Evolutionary conservation across 1,140 invertebrate species (phyloP).

Genomic region (Anagrus nilaparvatae): DNA sequence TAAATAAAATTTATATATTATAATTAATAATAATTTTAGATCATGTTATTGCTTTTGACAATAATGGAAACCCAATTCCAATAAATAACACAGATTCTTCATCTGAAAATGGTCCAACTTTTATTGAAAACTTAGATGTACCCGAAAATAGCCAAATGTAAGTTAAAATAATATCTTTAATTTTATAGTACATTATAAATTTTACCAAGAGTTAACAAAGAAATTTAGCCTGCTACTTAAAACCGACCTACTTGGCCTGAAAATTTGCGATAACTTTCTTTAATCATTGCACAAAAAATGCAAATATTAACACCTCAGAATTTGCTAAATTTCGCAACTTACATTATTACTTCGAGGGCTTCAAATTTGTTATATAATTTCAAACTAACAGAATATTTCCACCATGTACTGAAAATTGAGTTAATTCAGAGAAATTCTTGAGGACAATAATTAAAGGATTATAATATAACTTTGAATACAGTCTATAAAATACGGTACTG

Average conservation of each 20-base stretch:
- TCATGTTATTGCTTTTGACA: constrained; percentile 1
- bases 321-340: background rate
- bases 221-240: too few species aligned
- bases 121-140: constrained; percentile 5
- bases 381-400: too few species aligned
- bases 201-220: too few species aligned
- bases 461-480: too few species aligned
- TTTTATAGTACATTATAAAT: background rate
- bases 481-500: too few species aligned
- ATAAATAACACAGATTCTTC: background rate
- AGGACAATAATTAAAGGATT: too few species aligned
- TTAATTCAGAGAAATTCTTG: too few species aligned
- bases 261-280: background rate
- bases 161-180: background rate
- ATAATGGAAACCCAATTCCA: constrained; percentile 1
- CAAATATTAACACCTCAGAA: background rate
- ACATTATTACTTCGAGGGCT: too few species aligned
- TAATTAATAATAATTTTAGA: constrained; percentile 6
- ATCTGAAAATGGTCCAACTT: background rate
- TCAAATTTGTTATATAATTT: too few species aligned
- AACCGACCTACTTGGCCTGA: too few species aligned
- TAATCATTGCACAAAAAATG: background rate
- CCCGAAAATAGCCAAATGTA: constrained; percentile 4
- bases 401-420: too few species aligned
- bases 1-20: background rate